phyloP scores from a whole-genome alignment of 2,113 vertebrate species.

The Crotophaga sulcirostris region DNA sequence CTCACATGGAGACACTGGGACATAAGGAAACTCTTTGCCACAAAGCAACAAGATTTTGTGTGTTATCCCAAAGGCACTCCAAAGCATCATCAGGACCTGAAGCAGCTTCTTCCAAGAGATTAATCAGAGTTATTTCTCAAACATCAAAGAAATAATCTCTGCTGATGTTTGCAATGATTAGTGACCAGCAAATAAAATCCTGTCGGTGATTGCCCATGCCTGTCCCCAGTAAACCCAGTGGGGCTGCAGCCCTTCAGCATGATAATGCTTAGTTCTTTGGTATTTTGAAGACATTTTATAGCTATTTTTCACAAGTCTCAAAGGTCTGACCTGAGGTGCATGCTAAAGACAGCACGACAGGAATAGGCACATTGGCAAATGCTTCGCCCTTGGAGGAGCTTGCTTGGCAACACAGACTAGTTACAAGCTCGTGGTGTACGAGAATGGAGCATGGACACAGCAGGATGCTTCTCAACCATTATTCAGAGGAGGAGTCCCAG shows the following conservation, averaged over 20 bases:
- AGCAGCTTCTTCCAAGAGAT: neutral
- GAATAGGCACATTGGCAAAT: neutral
- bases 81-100: neutral
- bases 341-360: neutral
- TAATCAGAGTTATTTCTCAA: neutral
- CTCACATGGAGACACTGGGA: neutral
- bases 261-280: neutral
- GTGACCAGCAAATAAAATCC: neutral
- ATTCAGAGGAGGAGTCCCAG: neutral
- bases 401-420: neutral
- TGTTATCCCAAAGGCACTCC: neutral
- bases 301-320: neutral
- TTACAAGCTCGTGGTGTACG: neutral
- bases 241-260: neutral
- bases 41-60: neutral
- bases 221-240: neutral
- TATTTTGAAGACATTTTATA: neutral
- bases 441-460: neutral
- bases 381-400: neutral
- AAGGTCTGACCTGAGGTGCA: neutral
- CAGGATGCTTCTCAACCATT: neutral
- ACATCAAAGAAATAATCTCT: neutral
- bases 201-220: neutral
- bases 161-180: neutral
- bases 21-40: neutral